These are phyloP conservation scores for Poeciliopsis occidentalis DNA, from an alignment of 2,113 vertebrate genomes.

Conservation along the genomic window DNA sequence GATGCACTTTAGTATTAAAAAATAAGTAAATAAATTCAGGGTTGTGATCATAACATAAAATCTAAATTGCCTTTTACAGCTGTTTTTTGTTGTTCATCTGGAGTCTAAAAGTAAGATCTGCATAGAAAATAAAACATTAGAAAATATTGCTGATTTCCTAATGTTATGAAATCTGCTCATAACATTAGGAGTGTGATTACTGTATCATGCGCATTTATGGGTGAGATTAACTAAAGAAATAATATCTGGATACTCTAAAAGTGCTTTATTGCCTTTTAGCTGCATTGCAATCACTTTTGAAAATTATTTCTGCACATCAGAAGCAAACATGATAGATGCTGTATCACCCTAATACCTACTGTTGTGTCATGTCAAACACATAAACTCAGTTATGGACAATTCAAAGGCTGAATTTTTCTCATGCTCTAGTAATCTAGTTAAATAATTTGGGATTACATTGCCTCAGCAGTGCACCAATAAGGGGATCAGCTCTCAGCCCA, in stretches of 20 bases:
- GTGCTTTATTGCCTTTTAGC: not conserved
- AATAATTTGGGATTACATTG: slow-evolving; percentile 79
- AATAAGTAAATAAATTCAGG: too few relatives aligned
- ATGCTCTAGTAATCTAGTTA: slow-evolving; percentile 79
- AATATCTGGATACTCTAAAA: not conserved
- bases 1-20: too few relatives aligned
- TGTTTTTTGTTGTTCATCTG: not conserved
- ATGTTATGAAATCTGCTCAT: too few relatives aligned
- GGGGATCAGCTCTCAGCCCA: slow-evolving; percentile 72
- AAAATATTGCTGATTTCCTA: too few relatives aligned
- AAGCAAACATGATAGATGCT: slow-evolving; percentile 15
- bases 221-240: not conserved
- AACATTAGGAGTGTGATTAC: too few relatives aligned
- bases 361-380: slow-evolving; percentile 45
- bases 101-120: not conserved
- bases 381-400: slow-evolving; percentile 60
- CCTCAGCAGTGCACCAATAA: slow-evolving; percentile 63
- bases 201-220: slow-evolving; percentile 2
- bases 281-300: slow-evolving; percentile 14
- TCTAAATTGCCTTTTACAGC: not conserved
- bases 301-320: slow-evolving; percentile 1
- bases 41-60: too few relatives aligned
- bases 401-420: slow-evolving; percentile 63
- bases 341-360: slow-evolving; percentile 30
- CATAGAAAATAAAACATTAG: not conserved